Evolutionary conservation across 2,888 invertebrate genomes (phyloP).

Genomic region (Sarcophaga rosellei): DNA sequence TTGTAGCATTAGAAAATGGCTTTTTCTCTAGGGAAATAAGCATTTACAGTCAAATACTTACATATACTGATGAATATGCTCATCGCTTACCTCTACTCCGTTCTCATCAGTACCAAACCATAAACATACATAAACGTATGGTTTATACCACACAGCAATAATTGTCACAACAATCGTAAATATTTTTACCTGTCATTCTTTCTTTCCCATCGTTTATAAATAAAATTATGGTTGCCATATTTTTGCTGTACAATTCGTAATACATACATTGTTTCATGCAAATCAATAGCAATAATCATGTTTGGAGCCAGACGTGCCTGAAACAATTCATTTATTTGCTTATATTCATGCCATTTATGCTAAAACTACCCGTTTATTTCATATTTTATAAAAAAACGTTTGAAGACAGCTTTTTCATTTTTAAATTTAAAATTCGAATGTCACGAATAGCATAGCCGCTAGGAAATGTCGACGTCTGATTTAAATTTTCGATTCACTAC

Average conservation of each 20-base stretch:
- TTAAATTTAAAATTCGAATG: too few species aligned
- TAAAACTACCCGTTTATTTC: neutral
- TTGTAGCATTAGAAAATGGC: slow-evolving; percentile 28
- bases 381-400: too few species aligned
- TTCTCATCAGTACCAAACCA: neutral
- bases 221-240: slow-evolving; percentile 44
- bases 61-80: too few species aligned
- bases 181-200: slow-evolving; percentile 48
- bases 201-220: neutral
- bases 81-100: too few species aligned
- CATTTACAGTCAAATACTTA: neutral
- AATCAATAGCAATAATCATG: slow-evolving; percentile 29
- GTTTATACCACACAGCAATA: slow-evolving; percentile 37
- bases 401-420: too few species aligned
- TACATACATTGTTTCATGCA: slow-evolving; percentile 3
- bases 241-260: slow-evolving; percentile 31
- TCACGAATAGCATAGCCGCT: too few species aligned
- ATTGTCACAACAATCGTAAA: slow-evolving; percentile 52
- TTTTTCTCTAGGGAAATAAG: slow-evolving; percentile 21
- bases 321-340: slow-evolving; percentile 13
- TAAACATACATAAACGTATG: neutral
- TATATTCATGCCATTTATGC: neutral
- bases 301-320: slow-evolving; percentile 18
- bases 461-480: too few species aligned
- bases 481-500: too few species aligned